Evolutionary conservation across 2,113 vertebrate genomes (phyloP), one percentile per base, ranked within the genome.

Genomic region (Odocoileus hemionus): DNA sequence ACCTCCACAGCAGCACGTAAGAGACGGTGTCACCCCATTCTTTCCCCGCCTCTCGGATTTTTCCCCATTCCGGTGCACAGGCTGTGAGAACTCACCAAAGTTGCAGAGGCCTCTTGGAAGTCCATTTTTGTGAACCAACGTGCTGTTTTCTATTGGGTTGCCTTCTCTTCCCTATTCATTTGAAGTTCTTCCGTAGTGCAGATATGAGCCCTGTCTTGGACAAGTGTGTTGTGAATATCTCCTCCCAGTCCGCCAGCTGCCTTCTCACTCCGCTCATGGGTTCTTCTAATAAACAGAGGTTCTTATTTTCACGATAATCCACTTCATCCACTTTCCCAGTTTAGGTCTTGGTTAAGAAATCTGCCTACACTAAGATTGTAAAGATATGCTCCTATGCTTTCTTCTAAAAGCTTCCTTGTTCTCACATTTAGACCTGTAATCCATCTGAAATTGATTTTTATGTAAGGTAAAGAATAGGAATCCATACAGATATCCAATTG

Each of bases 141-240:
- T 4, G 0, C 6, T 23, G 0, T 5, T 33, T 70, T 54, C 30
- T 5, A 0, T 0, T 21, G 10, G 7, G 0, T 1, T 15, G 8
- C 19, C 74, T 28, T 23, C 14, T 14, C n/a, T 12, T 17, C 21
- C 23, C 2, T 13, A 2, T 2, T 33, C 2, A 23, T 26, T 2
- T 28, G n/a, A n/a, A 13, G 39, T 0, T 55, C 19, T 28, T 60
- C 2, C 2, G 0, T 0, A 10, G 2, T 3, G 8, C 5, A n/a
- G 6, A 7, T 3, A 2, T 0, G 6, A 74, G 67, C 6, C 67
- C 67, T 23, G 1, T 13, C 5, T 39, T 13, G n/a, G 47, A 5
- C 9, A 0, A 1, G 0, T 2, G n/a, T 0, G 1, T 6, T 2
- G 33, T 7, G 14, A 1, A 0, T 8, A 0, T 28, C 9, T 36